phyloP scores from a whole-genome alignment of 2,888 invertebrate species.

The Agriotes lineatus region DNA sequence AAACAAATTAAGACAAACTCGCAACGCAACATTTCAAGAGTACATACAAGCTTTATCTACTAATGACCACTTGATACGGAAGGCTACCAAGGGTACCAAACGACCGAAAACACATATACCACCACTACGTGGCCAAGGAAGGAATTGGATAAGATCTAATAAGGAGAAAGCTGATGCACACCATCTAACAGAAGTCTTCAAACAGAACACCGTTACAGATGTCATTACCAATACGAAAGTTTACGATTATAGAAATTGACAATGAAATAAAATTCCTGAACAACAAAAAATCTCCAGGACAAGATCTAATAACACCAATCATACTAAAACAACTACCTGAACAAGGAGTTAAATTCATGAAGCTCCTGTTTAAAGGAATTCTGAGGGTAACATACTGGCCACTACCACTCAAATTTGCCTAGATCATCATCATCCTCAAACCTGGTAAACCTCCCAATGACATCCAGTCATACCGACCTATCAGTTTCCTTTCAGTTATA shows the following conservation, averaged over 20 bases:
- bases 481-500: constrained; percentile 7
- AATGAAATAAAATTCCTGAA: too few relatives aligned
- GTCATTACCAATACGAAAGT: constrained; percentile 6
- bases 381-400: not conserved
- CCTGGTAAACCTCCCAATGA: constrained; percentile 13
- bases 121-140: not conserved
- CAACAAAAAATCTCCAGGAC: too few relatives aligned
- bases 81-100: not conserved
- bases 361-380: too few relatives aligned
- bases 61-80: not conserved
- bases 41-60: not conserved
- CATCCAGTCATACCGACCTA: not conserved
- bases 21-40: not conserved
- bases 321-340: too few relatives aligned
- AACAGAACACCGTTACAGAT: not conserved
- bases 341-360: too few relatives aligned
- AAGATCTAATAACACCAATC: too few relatives aligned
- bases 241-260: too few relatives aligned
- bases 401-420: not conserved
- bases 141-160: not conserved
- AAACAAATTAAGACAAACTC: constrained; percentile 8
- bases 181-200: constrained; percentile 2
- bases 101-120: constrained; percentile 5
- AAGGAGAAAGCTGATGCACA: not conserved
- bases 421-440: constrained; percentile 3